phyloP scores from a whole-genome alignment of 64 coral and sea anemone species.

The Exaiptasia diaphana region DNA sequence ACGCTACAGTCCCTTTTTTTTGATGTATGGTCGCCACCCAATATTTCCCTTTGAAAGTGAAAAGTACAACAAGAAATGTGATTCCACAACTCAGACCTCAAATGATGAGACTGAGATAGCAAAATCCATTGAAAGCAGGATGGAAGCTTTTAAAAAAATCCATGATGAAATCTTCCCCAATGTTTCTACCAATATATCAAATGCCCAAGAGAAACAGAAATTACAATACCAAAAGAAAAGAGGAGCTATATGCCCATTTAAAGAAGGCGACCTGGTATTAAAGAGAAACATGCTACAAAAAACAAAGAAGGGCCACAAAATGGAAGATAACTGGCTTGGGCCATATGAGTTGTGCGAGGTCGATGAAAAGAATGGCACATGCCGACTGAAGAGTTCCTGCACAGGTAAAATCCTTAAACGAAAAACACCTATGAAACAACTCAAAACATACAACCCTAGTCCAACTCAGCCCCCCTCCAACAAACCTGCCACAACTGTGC shows the following conservation, averaged over 20 bases:
- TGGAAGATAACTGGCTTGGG: constrained; percentile 61
- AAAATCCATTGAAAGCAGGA: background rate
- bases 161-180: constrained; percentile 32
- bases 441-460: constrained; percentile 9
- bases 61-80: background rate
- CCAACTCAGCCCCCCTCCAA: background rate
- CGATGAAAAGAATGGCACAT: constrained; percentile 27
- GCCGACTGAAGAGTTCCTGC: background rate
- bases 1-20: constrained; percentile 45
- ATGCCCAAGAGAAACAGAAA: constrained; percentile 58
- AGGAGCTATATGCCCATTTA: background rate
- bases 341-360: constrained; percentile 35
- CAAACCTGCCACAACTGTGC: background rate
- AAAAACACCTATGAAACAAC: constrained; percentile 28
- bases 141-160: background rate
- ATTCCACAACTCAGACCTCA: background rate
- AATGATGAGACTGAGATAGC: too few relatives aligned
- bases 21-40: constrained; percentile 41
- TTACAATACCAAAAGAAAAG: constrained; percentile 39
- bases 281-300: constrained; percentile 73
- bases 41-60: constrained; percentile 27
- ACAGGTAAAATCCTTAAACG: constrained; percentile 1
- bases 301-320: constrained; percentile 60
- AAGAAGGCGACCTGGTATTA: constrained; percentile 51
- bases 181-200: constrained; percentile 40